A percentile compares a stretch with the other conserved stretches of the same genome.
phyloP scores from a whole-genome alignment of 2,113 vertebrate species.

The Ceratotherium simum region DNA sequence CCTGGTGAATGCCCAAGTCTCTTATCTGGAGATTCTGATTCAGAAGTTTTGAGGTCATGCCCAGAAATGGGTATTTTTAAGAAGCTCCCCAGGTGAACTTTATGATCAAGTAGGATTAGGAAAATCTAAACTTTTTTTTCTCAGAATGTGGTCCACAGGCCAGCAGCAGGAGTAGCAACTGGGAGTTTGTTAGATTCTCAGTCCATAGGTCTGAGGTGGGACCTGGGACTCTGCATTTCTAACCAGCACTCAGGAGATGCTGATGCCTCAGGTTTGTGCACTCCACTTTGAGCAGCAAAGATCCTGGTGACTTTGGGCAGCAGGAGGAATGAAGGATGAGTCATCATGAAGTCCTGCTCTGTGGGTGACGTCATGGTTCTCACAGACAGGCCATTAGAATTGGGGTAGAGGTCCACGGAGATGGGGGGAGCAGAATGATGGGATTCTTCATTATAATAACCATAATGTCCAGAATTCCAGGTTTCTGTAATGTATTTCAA shows the following conservation, averaged over 20 bases:
- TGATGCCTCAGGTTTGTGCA: not conserved
- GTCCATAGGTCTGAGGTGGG: not conserved
- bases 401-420: not conserved
- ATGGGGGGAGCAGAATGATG: not conserved
- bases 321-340: not conserved
- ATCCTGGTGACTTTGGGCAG: not conserved
- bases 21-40: not conserved
- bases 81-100: not conserved
- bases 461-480: not conserved
- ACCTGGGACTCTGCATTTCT: not conserved
- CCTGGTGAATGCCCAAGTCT: not conserved
- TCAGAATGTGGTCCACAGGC: not conserved
- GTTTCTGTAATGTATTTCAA: not conserved
- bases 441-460: not conserved
- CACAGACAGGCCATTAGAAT: not conserved
- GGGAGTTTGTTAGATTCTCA: not conserved
- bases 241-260: not conserved
- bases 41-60: not conserved
- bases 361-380: not conserved
- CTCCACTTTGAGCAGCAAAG: not conserved
- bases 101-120: not conserved
- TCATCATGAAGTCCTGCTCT: not conserved
- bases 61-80: not conserved
- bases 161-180: not conserved
- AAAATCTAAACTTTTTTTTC: not conserved